A percentile compares a stretch with the other conserved stretches of the same genome.
Conservation (phyloP, 2,113 vertebrate species). For the Natator depressus region DNA sequence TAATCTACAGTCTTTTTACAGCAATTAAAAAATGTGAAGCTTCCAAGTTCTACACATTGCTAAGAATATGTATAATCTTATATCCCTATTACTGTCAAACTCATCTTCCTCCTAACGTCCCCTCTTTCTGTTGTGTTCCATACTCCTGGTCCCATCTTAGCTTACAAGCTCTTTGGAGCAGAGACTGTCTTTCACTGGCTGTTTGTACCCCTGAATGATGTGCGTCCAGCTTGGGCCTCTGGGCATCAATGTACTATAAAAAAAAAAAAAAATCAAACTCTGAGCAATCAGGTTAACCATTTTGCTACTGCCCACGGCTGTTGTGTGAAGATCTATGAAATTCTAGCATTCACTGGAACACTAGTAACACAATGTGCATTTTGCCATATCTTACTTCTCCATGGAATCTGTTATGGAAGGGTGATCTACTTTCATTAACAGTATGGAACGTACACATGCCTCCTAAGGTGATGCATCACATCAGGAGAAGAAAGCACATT, state of each 20-base stretch:
- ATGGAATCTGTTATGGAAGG: not conserved
- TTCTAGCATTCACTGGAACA: not conserved
- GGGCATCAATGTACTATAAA: not conserved
- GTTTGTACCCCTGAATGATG: not conserved
- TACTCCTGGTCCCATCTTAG: accelerated
- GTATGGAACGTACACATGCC: not conserved
- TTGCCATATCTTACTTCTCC: not conserved
- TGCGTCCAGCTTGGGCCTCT: not conserved
- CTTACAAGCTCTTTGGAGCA: not conserved
- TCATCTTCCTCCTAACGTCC: not conserved
- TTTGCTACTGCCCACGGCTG: not conserved
- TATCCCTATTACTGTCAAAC: not conserved
- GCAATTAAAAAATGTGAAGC: not conserved
- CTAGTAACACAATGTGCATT: not conserved
- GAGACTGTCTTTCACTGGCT: not conserved
- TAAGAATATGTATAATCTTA: accelerated
- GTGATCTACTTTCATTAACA: not conserved
- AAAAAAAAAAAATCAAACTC: not conserved
- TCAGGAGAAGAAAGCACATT: not conserved
- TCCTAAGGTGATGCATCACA: not conserved
- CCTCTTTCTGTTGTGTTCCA: not conserved
- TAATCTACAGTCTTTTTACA: not conserved
- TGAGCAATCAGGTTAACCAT: not conserved
- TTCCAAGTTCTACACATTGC: not conserved
- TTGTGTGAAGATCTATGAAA: not conserved